phyloP scores from a whole-genome alignment of 2,113 vertebrate genomes.

The Petroica traversi region DNA sequence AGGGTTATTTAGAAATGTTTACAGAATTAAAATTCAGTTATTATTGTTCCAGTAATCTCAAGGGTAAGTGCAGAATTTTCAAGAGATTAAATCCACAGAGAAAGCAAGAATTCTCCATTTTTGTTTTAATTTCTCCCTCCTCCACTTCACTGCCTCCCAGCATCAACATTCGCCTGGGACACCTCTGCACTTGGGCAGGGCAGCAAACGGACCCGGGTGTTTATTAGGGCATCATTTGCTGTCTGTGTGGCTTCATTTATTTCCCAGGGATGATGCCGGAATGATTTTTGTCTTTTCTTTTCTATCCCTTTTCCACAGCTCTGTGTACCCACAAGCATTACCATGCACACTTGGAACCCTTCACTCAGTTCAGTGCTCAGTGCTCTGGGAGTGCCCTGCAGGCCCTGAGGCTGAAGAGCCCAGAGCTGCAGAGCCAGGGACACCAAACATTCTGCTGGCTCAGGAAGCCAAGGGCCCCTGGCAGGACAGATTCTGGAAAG shows the following conservation, averaged over 20 bases:
- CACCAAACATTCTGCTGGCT: no score
- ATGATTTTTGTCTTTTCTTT: no score
- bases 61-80: not conserved
- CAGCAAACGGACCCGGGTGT: slow-evolving; percentile 36
- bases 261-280: no score
- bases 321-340: no score
- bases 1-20: not conserved
- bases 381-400: no score
- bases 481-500: no score
- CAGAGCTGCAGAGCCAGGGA: no score
- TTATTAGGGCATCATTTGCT: slow-evolving; percentile 70
- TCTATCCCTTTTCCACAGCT: no score
- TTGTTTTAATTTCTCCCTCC: not conserved
- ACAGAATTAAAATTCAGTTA: not conserved
- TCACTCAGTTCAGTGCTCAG: no score
- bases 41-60: not conserved
- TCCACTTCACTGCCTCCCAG: not conserved
- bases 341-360: no score
- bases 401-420: no score
- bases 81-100: not conserved
- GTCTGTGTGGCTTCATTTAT: slow-evolving; percentile 66
- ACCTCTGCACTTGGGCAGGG: not conserved
- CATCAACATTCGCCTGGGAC: not conserved
- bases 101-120: not conserved
- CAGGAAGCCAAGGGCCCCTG: no score